Evolutionary conservation across 2,888 invertebrate genomes (phyloP).

Genomic region (Melanostoma scalare): DNA sequence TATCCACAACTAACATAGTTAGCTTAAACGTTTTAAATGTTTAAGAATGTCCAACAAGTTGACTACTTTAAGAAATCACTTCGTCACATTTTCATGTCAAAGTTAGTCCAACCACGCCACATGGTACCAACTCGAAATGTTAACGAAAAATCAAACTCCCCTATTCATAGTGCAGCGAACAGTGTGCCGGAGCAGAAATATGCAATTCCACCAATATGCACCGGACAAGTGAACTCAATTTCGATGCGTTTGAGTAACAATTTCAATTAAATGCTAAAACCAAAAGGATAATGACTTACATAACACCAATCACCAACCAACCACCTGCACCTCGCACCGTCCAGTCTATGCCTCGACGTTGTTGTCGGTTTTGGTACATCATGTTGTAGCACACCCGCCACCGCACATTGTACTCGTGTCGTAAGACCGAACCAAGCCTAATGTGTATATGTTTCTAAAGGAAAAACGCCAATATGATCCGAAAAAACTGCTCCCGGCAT

Average conservation of each 20-base stretch:
- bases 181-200: conserved; percentile 17
- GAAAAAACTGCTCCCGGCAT: conserved; percentile 64
- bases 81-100: conserved; percentile 51
- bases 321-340: conserved; percentile 24
- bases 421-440: conserved; percentile 22
- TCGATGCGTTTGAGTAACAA: conserved; percentile 66
- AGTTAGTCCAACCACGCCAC: conserved; percentile 4
- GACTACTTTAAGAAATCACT: conserved; percentile 55
- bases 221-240: conserved; percentile 63
- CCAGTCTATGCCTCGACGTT: background rate
- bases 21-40: conserved; percentile 50
- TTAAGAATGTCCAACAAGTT: conserved; percentile 44
- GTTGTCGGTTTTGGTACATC: conserved; percentile 21
- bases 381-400: conserved; percentile 15
- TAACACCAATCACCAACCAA: conserved; percentile 58
- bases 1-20: conserved; percentile 6
- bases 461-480: conserved; percentile 61
- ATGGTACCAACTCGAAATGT: no score
- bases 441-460: conserved; percentile 23
- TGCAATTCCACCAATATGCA: conserved; percentile 17
- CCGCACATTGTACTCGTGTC: conserved; percentile 46
- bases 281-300: conserved; percentile 71
- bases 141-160: background rate
- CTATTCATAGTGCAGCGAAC: background rate
- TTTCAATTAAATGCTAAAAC: conserved; percentile 68